phyloP scores from a whole-genome alignment of 2,113 vertebrate genomes.

The Platichthys flesus region DNA sequence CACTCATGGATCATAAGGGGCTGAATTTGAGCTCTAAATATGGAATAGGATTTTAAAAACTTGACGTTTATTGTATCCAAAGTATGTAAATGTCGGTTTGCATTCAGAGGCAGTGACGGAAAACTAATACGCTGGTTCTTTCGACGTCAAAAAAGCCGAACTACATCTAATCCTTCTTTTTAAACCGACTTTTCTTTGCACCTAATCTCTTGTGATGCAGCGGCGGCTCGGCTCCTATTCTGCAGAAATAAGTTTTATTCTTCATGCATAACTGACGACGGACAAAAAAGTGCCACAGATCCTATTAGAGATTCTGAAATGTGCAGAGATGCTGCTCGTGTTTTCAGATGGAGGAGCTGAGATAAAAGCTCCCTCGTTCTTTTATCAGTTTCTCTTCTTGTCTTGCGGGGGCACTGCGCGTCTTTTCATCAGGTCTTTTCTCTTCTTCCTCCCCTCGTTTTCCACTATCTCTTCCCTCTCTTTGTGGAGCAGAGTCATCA shows the following conservation, averaged over 20 bases:
- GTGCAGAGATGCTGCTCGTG: slow-evolving; percentile 27
- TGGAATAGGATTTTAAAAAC: slow-evolving; percentile 1
- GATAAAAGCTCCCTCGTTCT: slow-evolving; percentile 41
- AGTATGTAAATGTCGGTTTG: neutral
- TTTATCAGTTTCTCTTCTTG: neutral
- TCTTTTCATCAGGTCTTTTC: slow-evolving; percentile 63
- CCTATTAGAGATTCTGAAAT: slow-evolving; percentile 56
- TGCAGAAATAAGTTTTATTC: neutral
- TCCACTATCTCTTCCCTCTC: slow-evolving; percentile 50
- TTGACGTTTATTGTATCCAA: neutral
- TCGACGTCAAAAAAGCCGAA: slow-evolving; percentile 20
- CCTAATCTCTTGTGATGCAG: slow-evolving; percentile 52
- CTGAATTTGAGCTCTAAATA: slow-evolving; percentile 34
- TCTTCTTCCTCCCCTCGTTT: neutral
- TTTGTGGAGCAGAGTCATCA: slow-evolving; percentile 69
- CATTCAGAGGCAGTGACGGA: slow-evolving; percentile 19
- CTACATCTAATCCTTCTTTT: slow-evolving; percentile 57
- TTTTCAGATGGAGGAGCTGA: slow-evolving; percentile 30
- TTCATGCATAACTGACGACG: slow-evolving; percentile 40
- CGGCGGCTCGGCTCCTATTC: slow-evolving; percentile 25
- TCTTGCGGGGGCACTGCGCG: slow-evolving; percentile 21
- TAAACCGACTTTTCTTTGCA: slow-evolving; percentile 53
- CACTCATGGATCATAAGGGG: slow-evolving; percentile 19
- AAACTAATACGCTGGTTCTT: slow-evolving; percentile 10
- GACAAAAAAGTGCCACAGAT: slow-evolving; percentile 45